Conservation (phyloP, 2,113 vertebrate species). For the Gymnogyps californianus region DNA sequence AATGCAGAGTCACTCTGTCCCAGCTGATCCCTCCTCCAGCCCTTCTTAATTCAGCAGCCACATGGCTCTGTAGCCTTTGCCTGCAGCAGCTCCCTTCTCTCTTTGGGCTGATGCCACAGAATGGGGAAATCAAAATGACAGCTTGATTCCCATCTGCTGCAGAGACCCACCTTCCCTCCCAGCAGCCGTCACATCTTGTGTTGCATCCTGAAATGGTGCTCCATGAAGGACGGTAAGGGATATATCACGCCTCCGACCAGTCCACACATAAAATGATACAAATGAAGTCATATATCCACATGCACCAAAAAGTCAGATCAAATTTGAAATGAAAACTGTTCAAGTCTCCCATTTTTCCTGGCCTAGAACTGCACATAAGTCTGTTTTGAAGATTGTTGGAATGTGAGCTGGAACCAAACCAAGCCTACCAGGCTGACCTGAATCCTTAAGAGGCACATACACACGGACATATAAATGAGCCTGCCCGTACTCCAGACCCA, state of each 20-base stretch:
- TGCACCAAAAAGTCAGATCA: neutral
- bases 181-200: neutral
- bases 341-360: neutral
- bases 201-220: neutral
- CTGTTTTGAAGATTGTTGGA: neutral
- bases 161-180: neutral
- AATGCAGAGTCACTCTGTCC: neutral
- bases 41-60: neutral
- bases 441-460: too few species aligned
- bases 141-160: neutral
- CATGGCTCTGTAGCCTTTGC: neutral
- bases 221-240: neutral
- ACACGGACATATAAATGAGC: neutral
- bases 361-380: neutral
- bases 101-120: neutral
- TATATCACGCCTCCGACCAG: neutral
- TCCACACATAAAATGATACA: neutral
- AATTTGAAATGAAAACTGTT: neutral
- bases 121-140: neutral
- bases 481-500: neutral
- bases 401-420: neutral
- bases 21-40: neutral
- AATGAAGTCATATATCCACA: neutral
- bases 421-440: neutral
- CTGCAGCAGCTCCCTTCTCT: neutral